Base-by-base conservation (phyloP, 2,888 invertebrate genomes). In the Caenorhabditis uteleia region DNA sequence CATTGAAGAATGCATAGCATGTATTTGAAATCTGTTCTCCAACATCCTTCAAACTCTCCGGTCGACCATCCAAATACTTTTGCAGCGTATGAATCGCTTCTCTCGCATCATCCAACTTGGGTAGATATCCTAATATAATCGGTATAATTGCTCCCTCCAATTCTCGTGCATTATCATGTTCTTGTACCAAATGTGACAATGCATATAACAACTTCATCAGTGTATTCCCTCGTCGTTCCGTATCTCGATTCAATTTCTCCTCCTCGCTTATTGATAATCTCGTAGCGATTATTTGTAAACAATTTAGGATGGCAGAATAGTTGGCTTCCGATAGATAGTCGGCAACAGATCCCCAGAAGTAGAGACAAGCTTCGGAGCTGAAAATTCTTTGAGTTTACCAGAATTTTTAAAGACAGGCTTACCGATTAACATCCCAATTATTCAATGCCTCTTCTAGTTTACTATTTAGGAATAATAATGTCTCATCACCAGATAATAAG, bases 171-270 rank as follows among this genome's bases (percentile, higher is more conserved):
- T 64, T 26, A 2, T 70, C 64, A 42, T 73, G 72, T 6, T 39
- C 57, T 45, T 72, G 70, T 21, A 75, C 50, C 8, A 75, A 57
- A 69, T 75, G 72, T 1, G 72, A 61, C 2, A 75, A 51, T 1
- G 61, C 26, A 45, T 57, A 59, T 12, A 75, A 49, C 3, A 75
- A 46, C 18, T 56, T 44, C 69, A 75, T 69, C 18, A 70, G 38
- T 3, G 70, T 67, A 25, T 36, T 51, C 31, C 61, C 67, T n/a
- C 68, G 55, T 23, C 74, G 58, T 29, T 53, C 44, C 14, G 43
- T 38, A 20, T 74, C 74, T 26, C 27, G 42, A 27, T n/a, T n/a
- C n/a, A n/a, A n/a, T n/a, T n/a, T n/a, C n/a, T n/a, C n/a, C n/a
- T n/a, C n/a, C n/a, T n/a, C n/a, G n/a, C 14, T n/a, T 7, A 18